These are phyloP conservation scores for Araneus ventricosus DNA, from an alignment of 1,140 invertebrate species.

Conservation along the genomic window DNA sequence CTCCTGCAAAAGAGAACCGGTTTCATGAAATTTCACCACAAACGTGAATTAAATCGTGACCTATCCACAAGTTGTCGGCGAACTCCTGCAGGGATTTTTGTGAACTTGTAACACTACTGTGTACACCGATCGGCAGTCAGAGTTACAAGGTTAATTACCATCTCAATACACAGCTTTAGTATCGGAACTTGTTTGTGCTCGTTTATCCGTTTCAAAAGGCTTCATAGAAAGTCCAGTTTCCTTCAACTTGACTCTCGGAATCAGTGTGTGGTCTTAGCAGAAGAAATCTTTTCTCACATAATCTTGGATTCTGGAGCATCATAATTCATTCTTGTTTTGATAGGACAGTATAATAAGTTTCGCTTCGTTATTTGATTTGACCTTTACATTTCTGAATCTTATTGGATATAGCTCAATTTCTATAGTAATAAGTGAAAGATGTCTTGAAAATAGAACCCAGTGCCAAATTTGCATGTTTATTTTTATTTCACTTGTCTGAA, in stretches of 20 bases:
- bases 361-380: no score
- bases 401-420: no score
- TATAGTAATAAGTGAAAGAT: no score
- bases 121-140: constrained; percentile 17
- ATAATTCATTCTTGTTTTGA: no score
- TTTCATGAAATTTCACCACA: constrained; percentile 38
- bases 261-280: constrained; percentile 12
- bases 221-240: neutral
- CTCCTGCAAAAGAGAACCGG: constrained; percentile 41
- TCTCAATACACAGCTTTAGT: neutral
- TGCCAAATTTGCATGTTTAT: no score
- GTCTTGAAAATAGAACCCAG: no score
- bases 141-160: constrained; percentile 58
- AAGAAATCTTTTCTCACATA: neutral
- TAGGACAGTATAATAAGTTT: no score
- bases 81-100: constrained; percentile 40
- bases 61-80: constrained; percentile 34
- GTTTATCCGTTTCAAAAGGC: constrained; percentile 17
- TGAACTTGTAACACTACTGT: constrained; percentile 63
- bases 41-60: constrained; percentile 66
- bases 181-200: constrained; percentile 22
- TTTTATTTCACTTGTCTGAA: no score
- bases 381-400: no score
- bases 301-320: neutral
- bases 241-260: neutral